A percentile compares a stretch with the other conserved stretches of the same genome.
phyloP scores from a whole-genome alignment of 2,797 vertebrate species.

The Tangara arthus region DNA sequence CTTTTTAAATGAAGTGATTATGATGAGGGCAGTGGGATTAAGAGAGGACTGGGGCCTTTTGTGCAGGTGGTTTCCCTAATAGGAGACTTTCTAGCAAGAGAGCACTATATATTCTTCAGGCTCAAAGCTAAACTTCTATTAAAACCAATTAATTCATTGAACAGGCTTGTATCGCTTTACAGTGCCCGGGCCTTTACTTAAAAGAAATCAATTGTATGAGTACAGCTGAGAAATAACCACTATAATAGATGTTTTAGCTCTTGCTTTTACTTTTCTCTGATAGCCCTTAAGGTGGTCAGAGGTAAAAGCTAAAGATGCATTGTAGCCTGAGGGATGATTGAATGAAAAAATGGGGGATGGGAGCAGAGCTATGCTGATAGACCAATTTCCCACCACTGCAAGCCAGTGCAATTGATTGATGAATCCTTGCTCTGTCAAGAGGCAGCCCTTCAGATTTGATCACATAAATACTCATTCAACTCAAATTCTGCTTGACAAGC shows the following conservation, averaged over 20 bases:
- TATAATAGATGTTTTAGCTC: conserved; percentile 91
- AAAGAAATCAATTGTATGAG: conserved; percentile 91
- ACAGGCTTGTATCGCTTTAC: conserved; percentile 67
- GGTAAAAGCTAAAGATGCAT: conserved; percentile 96
- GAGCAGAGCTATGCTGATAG: conserved; percentile 86
- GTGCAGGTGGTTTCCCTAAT: conserved; percentile 43
- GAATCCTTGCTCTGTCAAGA: conserved; percentile 97
- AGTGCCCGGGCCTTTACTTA: conserved; percentile 67
- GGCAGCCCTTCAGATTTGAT: conserved; percentile 99
- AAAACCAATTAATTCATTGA: conserved; percentile 75
- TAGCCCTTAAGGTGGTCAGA: conserved; percentile 91
- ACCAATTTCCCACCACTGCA: conserved; percentile 98
- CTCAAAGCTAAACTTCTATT: conserved; percentile 72
- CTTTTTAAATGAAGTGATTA: conserved; percentile 35
- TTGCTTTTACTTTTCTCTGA: conserved; percentile 88
- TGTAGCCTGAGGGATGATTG: conserved; percentile 96
- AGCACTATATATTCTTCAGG: conserved; percentile 35
- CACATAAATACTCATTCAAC: conserved; percentile 99
- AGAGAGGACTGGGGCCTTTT: conserved; percentile 9
- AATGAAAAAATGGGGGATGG: conserved; percentile 87
- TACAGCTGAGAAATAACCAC: conserved; percentile 90
- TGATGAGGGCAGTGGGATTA: conserved; percentile 39
- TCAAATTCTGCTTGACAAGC: conserved; percentile 98
- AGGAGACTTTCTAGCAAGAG: conserved; percentile 44
- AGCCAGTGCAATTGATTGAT: conserved; percentile 94